These are phyloP conservation scores for Atrichornis clamosus DNA, from an alignment of 2,113 vertebrate genomes.

Conservation along the genomic window DNA sequence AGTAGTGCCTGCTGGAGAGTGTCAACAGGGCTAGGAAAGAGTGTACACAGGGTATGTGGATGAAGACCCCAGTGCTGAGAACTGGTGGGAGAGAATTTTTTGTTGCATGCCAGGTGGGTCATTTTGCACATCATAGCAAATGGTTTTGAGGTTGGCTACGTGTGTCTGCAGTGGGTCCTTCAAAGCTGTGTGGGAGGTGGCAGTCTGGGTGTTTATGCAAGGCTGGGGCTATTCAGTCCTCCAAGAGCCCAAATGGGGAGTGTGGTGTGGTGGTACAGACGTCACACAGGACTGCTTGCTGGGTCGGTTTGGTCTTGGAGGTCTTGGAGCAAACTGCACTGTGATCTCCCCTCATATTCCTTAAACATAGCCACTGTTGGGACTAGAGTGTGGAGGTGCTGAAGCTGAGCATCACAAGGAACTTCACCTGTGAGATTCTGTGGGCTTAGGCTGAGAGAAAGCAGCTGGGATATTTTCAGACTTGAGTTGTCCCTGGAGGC, in stretches of 20 bases:
- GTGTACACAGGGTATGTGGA: rapidly evolving
- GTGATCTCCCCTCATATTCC: background rate
- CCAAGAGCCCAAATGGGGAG: background rate
- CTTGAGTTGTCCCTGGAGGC: background rate
- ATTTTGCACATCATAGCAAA: background rate
- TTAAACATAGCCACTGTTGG: background rate
- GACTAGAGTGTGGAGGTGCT: background rate
- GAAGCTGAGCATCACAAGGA: background rate
- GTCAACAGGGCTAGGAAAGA: background rate
- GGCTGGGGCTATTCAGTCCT: background rate
- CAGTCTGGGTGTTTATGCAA: background rate
- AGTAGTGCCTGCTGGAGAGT: background rate
- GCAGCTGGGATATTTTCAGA: background rate
- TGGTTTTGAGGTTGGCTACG: background rate
- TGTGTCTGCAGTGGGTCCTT: background rate
- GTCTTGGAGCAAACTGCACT: background rate
- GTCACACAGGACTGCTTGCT: background rate
- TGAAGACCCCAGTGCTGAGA: background rate
- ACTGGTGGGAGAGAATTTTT: background rate
- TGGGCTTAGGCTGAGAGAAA: background rate
- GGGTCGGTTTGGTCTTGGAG: background rate
- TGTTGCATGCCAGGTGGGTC: rapidly evolving
- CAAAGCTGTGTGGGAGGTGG: background rate
- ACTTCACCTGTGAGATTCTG: background rate
- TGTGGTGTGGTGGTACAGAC: background rate